A percentile compares a stretch with the other conserved stretches of the same genome.
phyloP scores from a whole-genome alignment of 2,888 invertebrate species.

The Chesias legatella region DNA sequence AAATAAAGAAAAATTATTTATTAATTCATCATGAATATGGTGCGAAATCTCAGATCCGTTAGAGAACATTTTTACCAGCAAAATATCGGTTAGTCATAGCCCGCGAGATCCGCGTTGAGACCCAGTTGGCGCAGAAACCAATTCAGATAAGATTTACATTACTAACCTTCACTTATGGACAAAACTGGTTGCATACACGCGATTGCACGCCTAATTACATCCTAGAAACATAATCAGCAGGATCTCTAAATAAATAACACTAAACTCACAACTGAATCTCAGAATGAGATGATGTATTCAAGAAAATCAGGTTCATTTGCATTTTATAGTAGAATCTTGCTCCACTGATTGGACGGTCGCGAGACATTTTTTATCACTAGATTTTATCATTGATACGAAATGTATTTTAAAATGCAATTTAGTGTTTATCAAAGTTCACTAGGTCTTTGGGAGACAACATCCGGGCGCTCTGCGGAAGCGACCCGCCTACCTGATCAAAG shows the following conservation, averaged over 20 bases:
- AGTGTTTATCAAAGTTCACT: constrained; percentile 41
- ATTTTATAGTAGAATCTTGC: constrained; percentile 17
- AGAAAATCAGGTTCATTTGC: constrained; percentile 22
- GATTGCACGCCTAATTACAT: constrained; percentile 18
- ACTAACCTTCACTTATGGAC: constrained; percentile 24
- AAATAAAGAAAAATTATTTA: constrained; percentile 38
- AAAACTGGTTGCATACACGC: constrained; percentile 14
- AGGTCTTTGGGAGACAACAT: constrained; percentile 58
- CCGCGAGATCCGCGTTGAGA: constrained; percentile 52
- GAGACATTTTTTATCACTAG: constrained; percentile 9
- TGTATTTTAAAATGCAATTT: constrained; percentile 17
- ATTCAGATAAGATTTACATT: constrained; percentile 42
- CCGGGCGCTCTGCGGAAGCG: constrained; percentile 66
- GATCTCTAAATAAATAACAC: constrained; percentile 20
- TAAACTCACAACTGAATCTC: constrained; percentile 13
- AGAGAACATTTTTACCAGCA: constrained; percentile 40
- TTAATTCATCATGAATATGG: constrained; percentile 17
- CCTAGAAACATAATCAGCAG: constrained; percentile 20
- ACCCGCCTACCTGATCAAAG: constrained; percentile 54
- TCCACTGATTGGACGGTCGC: constrained; percentile 8
- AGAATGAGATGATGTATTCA: constrained; percentile 19
- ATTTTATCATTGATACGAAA: constrained; percentile 11
- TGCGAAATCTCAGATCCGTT: constrained; percentile 25
- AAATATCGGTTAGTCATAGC: constrained; percentile 55
- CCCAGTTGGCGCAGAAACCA: constrained; percentile 55